These are phyloP conservation scores for Metaphire vulgaris DNA, from an alignment of 1,140 invertebrate genomes.

Conservation along the genomic window DNA sequence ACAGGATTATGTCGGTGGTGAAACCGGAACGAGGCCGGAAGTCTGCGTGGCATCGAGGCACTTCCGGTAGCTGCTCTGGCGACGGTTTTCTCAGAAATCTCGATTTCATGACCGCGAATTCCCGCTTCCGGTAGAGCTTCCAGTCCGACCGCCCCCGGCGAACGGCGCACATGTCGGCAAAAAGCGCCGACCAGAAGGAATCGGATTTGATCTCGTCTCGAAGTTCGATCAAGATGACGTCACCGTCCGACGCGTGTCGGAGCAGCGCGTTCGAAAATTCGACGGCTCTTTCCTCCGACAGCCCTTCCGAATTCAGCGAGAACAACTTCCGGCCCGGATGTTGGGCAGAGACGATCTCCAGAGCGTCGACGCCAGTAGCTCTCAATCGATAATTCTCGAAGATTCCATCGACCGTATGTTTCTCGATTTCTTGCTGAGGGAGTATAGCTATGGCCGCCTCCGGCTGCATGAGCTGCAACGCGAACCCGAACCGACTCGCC, in stretches of 20 bases:
- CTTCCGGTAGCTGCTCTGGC: not conserved
- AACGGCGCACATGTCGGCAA: not conserved
- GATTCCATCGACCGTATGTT: not conserved
- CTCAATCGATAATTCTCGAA: not conserved
- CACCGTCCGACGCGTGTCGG: not conserved
- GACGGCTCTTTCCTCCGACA: not conserved
- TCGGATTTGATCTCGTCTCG: not conserved
- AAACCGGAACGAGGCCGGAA: not conserved
- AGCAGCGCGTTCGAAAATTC: not conserved
- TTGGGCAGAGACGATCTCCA: not conserved
- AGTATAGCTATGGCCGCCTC: not conserved
- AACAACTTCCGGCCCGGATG: not conserved
- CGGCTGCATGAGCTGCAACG: not conserved
- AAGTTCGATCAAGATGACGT: not conserved
- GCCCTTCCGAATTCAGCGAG: not conserved
- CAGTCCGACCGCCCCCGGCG: not conserved
- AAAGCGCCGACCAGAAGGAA: not conserved
- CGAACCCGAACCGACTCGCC: not conserved
- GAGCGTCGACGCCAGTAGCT: not conserved
- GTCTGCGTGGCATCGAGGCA: not conserved
- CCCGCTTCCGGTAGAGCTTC: not conserved
- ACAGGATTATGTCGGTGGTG: slow-evolving; percentile 14
- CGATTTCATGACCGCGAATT: not conserved
- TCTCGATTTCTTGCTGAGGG: not conserved
- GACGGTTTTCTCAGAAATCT: not conserved